Conservation (phyloP, 2,888 invertebrate genomes). For the Monochamus alternatus region DNA sequence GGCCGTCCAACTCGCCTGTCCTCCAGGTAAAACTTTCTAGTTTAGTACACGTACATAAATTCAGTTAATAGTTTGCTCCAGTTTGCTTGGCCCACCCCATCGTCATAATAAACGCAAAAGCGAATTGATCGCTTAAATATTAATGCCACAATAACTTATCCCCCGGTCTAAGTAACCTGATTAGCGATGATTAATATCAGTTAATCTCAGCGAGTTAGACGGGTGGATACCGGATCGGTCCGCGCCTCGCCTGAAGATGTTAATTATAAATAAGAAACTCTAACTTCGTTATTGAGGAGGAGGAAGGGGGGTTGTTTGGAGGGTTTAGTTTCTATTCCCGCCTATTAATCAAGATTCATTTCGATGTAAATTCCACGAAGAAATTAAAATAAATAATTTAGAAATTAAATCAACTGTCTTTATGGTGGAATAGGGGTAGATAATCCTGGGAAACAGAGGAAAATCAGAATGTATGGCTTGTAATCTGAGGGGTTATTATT, state of each 20-base stretch:
- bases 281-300: constrained; percentile 1
- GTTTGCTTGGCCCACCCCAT: constrained; percentile 19
- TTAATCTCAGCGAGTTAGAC: constrained; percentile 3
- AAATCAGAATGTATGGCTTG: too few species aligned
- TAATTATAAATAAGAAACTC: constrained; percentile 12
- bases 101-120: constrained; percentile 41
- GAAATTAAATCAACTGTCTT: too few species aligned
- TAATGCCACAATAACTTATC: constrained; percentile 47
- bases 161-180: constrained; percentile 30
- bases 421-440: too few species aligned
- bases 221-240: background rate
- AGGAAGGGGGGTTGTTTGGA: background rate
- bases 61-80: constrained; percentile 48
- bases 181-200: constrained; percentile 31
- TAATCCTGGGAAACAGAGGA: too few species aligned
- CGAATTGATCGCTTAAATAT: constrained; percentile 51
- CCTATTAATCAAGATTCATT: too few species aligned
- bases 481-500: too few species aligned
- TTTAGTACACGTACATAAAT: constrained; percentile 42
- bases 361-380: too few species aligned
- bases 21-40: constrained; percentile 75
- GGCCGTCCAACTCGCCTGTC: constrained; percentile 89
- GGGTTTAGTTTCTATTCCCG: too few species aligned
- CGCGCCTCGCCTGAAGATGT: background rate
- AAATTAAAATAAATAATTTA: too few species aligned